Evolutionary conservation across 2,888 invertebrate species (phyloP), one percentile per base, ranked within the genome.

Genomic region (Sinopyrophorus schimmeli): DNA sequence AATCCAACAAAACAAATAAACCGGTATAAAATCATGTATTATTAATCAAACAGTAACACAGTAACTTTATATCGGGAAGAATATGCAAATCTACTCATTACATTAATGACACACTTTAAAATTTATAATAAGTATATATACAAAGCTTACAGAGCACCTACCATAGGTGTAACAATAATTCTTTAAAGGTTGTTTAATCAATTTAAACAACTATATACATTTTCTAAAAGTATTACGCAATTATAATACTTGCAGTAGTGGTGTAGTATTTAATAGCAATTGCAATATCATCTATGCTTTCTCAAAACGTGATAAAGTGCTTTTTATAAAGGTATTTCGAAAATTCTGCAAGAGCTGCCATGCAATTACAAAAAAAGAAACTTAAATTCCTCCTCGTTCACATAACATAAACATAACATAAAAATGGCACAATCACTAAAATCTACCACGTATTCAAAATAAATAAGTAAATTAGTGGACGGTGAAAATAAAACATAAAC

Each of bases 1-100:
- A 12, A 28, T 5, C 12, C n/a, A 24, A 24, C 34, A 23, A 30
- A 41, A 43, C 20, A 38, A 7, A 7, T n/a, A 17, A 44, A 9
- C 21, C 50, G 49, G 50, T 50, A 50, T 50, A 50, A 50, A 50
- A 43, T 23, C 21, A 48, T 50, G 20, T 50, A 50, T 50, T 44
- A 44, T 11, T 18, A 28, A 41, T 38, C 30, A 43, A 41, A 44
- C 46, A 51, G 46, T 42, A 52, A 52, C 47, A n/a, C n/a, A n/a
- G n/a, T n/a, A 52, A 42, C 37, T 42, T 47, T 32, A 52, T 42
- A 47, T 41, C 34, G 21, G 37, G 26, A n/a, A 16, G 21, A 42
- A 47, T 46, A 52, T 42, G 42, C 47, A 42, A 51, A 35, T 20
- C 40, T 41, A 51, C 28, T 17, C 31, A 31, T 15, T 40, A 49